Evolutionary conservation across 37 sponge, comb jelly and placozoan genomes (phyloP).

Genomic region (Corticium candelabrum): DNA sequence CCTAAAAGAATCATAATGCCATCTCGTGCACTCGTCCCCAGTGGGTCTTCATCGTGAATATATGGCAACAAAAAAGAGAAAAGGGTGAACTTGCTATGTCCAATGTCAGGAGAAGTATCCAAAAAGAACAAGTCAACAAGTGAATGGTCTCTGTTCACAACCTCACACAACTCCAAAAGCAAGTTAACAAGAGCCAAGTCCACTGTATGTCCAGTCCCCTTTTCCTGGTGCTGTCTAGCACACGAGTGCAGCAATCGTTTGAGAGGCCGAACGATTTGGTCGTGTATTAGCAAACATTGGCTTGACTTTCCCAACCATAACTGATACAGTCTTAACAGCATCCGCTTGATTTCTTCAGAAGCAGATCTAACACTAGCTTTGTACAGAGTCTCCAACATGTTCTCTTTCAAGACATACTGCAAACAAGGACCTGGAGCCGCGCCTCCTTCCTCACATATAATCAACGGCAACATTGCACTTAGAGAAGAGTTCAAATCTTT

Average conservation of each 20-base stretch:
- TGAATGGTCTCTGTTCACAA: constrained; percentile 47
- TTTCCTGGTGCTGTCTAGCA: neutral
- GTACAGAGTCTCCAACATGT: neutral
- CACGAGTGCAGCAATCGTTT: constrained; percentile 47
- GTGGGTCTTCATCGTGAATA: constrained; percentile 39
- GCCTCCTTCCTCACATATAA: too few species aligned
- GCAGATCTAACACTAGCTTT: neutral
- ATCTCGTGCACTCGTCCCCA: constrained; percentile 48
- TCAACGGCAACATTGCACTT: too few species aligned
- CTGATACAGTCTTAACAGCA: constrained; percentile 38
- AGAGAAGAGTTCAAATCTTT: too few species aligned
- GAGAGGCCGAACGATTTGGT: constrained; percentile 68
- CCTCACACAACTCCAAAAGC: constrained; percentile 49
- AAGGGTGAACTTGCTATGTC: constrained; percentile 33
- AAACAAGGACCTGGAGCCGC: too few species aligned
- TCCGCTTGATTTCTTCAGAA: constrained; percentile 27
- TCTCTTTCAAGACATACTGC: neutral
- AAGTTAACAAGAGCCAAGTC: constrained; percentile 22
- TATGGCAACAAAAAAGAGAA: constrained; percentile 51
- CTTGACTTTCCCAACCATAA: constrained; percentile 26
- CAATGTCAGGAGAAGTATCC: neutral
- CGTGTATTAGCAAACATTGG: constrained; percentile 54
- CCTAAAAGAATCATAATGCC: constrained; percentile 51
- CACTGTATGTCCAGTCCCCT: constrained; percentile 26
- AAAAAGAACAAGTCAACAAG: constrained; percentile 50